Evolutionary conservation across 2,888 invertebrate genomes (phyloP).

Genomic region (Cactoblastis cactorum): DNA sequence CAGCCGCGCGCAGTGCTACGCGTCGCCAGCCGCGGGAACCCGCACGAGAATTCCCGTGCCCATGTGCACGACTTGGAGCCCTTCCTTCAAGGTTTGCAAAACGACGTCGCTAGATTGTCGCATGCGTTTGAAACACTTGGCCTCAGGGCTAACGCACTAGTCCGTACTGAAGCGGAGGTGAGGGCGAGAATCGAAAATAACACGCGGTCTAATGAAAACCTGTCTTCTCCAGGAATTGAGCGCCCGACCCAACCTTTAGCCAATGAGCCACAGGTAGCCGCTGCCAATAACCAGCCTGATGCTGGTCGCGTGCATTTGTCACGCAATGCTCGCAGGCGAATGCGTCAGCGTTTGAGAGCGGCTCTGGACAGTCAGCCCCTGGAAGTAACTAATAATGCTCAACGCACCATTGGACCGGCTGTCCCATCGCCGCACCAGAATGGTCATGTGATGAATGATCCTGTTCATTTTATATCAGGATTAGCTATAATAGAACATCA

Average conservation of each 20-base stretch:
- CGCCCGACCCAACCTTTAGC: constrained; percentile 19
- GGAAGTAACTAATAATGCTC: constrained; percentile 18
- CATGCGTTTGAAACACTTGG: constrained; percentile 58
- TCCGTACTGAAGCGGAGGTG: constrained; percentile 48
- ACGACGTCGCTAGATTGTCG: constrained; percentile 55
- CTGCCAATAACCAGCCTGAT: constrained; percentile 24
- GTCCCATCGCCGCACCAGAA: constrained; percentile 26
- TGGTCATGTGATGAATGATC: constrained; percentile 24
- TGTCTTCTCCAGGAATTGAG: background rate
- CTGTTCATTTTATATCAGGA: constrained; percentile 22
- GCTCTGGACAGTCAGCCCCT: constrained; percentile 42
- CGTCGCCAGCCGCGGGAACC: constrained; percentile 56
- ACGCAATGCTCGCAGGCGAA: constrained; percentile 58
- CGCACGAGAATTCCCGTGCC: constrained; percentile 25
- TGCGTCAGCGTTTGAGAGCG: constrained; percentile 53
- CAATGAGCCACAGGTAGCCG: constrained; percentile 20
- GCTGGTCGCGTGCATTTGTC: constrained; percentile 33
- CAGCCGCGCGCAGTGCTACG: constrained; percentile 66
- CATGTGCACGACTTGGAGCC: constrained; percentile 45
- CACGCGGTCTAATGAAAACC: constrained; percentile 15
- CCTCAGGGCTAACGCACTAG: constrained; percentile 49
- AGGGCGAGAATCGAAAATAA: constrained; percentile 39
- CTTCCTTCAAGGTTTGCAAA: constrained; percentile 55
- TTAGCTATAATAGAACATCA: constrained; percentile 21
- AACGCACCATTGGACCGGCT: constrained; percentile 18